Evolutionary conservation across 2,797 vertebrate genomes (phyloP).

Genomic region (Alcedo quadribrachys): DNA sequence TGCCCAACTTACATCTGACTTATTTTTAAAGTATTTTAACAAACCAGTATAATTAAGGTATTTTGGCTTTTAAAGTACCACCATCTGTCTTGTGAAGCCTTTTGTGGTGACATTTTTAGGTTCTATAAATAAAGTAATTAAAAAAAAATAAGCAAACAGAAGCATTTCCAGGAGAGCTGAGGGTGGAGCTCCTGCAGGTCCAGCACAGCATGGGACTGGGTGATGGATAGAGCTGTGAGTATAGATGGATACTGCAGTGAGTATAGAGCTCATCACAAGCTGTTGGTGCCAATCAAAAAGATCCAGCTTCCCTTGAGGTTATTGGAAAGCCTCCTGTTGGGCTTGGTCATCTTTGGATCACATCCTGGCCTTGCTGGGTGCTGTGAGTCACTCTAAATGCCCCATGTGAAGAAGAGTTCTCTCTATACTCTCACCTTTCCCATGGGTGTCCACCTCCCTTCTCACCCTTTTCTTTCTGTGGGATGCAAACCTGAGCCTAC

Average conservation of each 20-base stretch:
- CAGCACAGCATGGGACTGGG: too few relatives aligned
- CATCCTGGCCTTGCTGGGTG: neutral
- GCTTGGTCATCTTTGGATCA: neutral
- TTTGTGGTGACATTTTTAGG: neutral
- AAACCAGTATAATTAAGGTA: neutral
- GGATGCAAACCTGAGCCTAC: neutral
- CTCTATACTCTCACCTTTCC: neutral
- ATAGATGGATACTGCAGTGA: neutral
- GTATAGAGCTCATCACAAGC: rapidly evolving
- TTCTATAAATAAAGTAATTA: neutral
- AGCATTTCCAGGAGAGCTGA: neutral
- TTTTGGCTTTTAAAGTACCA: neutral
- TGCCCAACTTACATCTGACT: neutral
- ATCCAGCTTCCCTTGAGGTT: neutral
- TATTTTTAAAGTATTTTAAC: neutral
- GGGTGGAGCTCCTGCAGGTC: neutral
- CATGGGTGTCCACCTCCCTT: rapidly evolving
- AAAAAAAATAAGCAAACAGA: neutral
- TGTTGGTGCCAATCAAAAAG: rapidly evolving
- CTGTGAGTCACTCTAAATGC: neutral
- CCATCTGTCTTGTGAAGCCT: neutral
- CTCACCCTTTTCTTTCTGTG: neutral
- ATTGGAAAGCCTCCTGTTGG: neutral
- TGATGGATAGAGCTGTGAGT: too few relatives aligned
- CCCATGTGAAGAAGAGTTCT: neutral